Percentiles rank a stretch among this genome's conserved stretches.
These are phyloP conservation scores for Zaprionus vittiger DNA, from an alignment of 1,140 invertebrate species.

Conservation along the genomic window DNA sequence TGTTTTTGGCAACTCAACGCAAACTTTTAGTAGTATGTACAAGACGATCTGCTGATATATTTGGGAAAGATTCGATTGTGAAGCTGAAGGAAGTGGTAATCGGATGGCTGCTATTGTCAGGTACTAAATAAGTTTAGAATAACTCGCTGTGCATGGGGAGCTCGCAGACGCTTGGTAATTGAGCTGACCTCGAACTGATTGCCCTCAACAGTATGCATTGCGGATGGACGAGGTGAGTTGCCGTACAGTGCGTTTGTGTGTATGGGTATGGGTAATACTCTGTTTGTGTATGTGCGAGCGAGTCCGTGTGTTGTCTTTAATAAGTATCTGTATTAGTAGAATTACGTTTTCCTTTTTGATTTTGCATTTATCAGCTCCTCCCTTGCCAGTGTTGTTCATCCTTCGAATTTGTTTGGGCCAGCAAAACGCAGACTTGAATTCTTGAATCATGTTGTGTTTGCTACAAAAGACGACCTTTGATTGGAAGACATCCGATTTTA, in stretches of 20 bases:
- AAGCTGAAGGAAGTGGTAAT: conserved; percentile 15
- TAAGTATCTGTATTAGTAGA: conserved; percentile 28
- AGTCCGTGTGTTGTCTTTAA: conserved; percentile 10
- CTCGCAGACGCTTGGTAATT: not conserved
- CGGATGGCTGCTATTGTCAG: conserved; percentile 76
- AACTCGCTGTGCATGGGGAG: conserved; percentile 10
- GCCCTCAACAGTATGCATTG: conserved; percentile 45
- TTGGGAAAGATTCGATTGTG: not conserved
- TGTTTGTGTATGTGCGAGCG: conserved; percentile 23
- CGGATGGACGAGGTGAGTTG: conserved; percentile 47
- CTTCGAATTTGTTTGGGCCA: conserved; percentile 71
- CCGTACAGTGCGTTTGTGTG: conserved; percentile 40
- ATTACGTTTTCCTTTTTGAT: conserved; percentile 35
- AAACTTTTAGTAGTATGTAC: conserved; percentile 59
- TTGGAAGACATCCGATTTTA: conserved; percentile 85
- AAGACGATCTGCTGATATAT: conserved; percentile 32
- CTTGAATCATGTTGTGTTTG: conserved; percentile 75
- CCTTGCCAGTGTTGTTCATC: conserved; percentile 48
- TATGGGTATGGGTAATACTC: conserved; percentile 5
- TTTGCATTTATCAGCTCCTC: conserved; percentile 53
- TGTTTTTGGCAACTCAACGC: conserved; percentile 43
- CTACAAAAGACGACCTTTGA: conserved; percentile 84
- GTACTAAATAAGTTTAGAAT: conserved; percentile 76
- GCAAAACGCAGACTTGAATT: conserved; percentile 79
- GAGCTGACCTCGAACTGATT: conserved; percentile 15